Conservation (phyloP, 2,113 vertebrate species). For the Myotis lucifugus region DNA sequence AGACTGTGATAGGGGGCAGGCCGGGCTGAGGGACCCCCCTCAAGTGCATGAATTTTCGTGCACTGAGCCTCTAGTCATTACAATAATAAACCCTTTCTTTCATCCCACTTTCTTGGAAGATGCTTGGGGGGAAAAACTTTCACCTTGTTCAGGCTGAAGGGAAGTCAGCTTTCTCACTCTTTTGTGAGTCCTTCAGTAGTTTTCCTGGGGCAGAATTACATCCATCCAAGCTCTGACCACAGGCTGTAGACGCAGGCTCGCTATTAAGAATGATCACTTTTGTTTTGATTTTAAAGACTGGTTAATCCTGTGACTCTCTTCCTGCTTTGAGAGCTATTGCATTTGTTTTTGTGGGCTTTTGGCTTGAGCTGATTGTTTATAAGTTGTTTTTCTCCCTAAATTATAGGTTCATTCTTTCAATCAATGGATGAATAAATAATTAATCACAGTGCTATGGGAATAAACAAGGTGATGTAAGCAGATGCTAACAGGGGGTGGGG, state of each 20-base stretch:
- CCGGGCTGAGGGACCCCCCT: too few species aligned
- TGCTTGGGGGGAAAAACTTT: background rate
- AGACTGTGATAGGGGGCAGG: too few species aligned
- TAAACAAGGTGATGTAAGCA: background rate
- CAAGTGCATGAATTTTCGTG: too few species aligned
- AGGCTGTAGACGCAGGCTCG: background rate
- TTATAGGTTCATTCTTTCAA: background rate
- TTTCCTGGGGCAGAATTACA: background rate
- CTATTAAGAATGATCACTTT: background rate
- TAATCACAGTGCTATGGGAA: background rate
- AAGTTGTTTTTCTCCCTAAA: background rate
- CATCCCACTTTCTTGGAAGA: background rate
- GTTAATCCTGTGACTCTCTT: background rate
- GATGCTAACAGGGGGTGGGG: background rate
- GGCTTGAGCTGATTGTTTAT: background rate
- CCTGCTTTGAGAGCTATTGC: background rate
- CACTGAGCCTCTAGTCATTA: background rate
- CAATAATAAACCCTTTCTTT: background rate
- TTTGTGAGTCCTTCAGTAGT: background rate
- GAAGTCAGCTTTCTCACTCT: background rate
- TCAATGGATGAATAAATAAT: constrained; percentile 7
- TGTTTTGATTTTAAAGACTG: constrained; percentile 16
- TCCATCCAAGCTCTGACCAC: background rate
- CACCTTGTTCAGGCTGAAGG: background rate
- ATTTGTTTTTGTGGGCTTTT: background rate